phyloP scores from a whole-genome alignment of 2,888 invertebrate genomes.

The Dioctria rufipes region DNA sequence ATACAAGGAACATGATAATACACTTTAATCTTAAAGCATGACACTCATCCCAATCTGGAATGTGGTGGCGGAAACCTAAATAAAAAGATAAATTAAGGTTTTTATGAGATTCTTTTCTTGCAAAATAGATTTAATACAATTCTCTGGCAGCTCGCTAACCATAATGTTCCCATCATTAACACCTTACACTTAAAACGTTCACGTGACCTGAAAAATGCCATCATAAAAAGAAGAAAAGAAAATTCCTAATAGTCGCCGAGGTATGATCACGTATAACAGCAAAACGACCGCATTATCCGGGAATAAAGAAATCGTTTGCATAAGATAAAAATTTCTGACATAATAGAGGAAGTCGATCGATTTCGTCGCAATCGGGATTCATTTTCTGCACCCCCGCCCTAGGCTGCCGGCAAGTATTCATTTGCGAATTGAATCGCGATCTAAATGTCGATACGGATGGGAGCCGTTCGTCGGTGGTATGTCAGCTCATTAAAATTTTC shows the following conservation, averaged over 20 bases:
- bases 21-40: background rate
- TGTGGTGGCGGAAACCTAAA: background rate
- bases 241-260: background rate
- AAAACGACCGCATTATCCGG: conserved; percentile 17
- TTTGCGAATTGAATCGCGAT: conserved; percentile 5
- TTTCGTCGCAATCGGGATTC: conserved; percentile 8
- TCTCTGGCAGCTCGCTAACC: background rate
- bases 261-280: conserved; percentile 12
- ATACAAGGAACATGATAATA: background rate
- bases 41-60: background rate
- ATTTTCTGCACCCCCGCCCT: conserved; percentile 24
- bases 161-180: background rate
- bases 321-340: conserved; percentile 18
- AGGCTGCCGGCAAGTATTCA: background rate
- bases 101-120: background rate
- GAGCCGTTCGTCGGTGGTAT: conserved; percentile 8
- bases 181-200: background rate
- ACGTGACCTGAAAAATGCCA: background rate
- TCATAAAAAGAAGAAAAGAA: background rate
- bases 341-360: conserved; percentile 40
- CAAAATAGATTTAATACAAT: background rate
- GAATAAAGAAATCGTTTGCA: conserved; percentile 30
- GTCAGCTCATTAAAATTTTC: conserved; percentile 46
- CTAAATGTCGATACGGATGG: conserved; percentile 38
- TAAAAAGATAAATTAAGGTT: conserved; percentile 1